Percentiles rank a stretch among this genome's conserved stretches.
These are phyloP conservation scores for Fratercula arctica DNA, from an alignment of 2,797 vertebrate genomes.

Conservation along the genomic window DNA sequence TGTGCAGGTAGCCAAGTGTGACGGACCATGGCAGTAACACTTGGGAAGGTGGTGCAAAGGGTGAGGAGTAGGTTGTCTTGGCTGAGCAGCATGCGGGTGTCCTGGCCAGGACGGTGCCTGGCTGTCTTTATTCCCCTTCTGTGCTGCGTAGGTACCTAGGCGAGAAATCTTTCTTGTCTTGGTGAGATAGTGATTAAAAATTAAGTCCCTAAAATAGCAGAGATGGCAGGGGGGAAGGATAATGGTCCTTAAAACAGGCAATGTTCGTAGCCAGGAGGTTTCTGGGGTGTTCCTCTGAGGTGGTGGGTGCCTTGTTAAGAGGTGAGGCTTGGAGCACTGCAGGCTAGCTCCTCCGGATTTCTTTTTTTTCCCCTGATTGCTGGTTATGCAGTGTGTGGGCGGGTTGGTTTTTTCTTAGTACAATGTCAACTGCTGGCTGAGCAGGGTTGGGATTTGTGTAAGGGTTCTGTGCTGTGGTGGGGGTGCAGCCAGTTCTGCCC, in stretches of 20 bases:
- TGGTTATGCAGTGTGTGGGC: neutral
- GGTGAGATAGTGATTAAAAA: neutral
- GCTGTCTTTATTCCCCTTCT: neutral
- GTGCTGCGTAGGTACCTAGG: neutral
- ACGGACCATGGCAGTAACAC: neutral
- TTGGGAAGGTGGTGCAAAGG: neutral
- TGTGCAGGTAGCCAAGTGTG: neutral
- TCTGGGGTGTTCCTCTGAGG: neutral
- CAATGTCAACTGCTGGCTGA: neutral
- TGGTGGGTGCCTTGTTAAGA: neutral
- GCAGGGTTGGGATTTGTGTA: neutral
- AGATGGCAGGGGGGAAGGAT: neutral
- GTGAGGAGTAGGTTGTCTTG: neutral
- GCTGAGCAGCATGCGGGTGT: neutral
- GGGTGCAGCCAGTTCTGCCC: neutral
- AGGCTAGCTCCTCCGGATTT: neutral
- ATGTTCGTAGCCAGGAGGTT: neutral
- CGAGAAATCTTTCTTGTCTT: neutral
- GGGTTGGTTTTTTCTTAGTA: neutral
- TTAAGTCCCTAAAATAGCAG: neutral
- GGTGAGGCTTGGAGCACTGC: neutral
- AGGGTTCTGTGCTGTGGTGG: neutral
- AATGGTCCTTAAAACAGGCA: neutral
- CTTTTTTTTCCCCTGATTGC: neutral
- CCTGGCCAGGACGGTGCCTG: neutral